phyloP scores from a whole-genome alignment of 2,113 vertebrate species.

The Lophotis ruficrista region DNA sequence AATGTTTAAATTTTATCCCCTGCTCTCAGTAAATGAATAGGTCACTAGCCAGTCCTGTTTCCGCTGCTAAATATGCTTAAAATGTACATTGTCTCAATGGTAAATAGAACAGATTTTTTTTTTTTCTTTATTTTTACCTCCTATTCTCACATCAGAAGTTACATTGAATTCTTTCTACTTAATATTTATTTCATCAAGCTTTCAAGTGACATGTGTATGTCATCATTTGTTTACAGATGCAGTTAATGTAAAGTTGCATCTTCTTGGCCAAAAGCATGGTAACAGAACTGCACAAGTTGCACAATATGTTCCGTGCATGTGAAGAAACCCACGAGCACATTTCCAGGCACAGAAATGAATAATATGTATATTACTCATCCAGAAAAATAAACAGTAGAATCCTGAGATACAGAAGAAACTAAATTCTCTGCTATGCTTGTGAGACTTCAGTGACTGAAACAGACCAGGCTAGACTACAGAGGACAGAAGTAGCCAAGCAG shows the following conservation, averaged over 20 bases:
- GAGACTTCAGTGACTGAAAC: not conserved
- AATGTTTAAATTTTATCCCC: not conserved
- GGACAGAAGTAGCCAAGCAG: not conserved
- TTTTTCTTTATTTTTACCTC: not conserved
- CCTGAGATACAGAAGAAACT: not conserved
- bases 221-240: not conserved
- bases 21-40: not conserved
- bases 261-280: not conserved
- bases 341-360: not conserved
- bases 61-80: not conserved
- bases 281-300: not conserved
- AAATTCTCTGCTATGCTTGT: not conserved
- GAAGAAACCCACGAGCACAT: not conserved
- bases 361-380: not conserved
- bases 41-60: not conserved
- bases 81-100: not conserved
- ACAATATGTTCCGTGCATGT: rapidly evolving
- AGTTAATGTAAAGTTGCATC: not conserved
- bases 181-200: not conserved
- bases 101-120: not conserved
- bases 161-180: not conserved
- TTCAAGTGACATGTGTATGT: not conserved
- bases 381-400: not conserved
- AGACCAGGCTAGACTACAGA: not conserved
- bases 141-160: not conserved